Base-by-base conservation (phyloP, 2,888 invertebrate genomes). In the Tetropium fuscum region DNA sequence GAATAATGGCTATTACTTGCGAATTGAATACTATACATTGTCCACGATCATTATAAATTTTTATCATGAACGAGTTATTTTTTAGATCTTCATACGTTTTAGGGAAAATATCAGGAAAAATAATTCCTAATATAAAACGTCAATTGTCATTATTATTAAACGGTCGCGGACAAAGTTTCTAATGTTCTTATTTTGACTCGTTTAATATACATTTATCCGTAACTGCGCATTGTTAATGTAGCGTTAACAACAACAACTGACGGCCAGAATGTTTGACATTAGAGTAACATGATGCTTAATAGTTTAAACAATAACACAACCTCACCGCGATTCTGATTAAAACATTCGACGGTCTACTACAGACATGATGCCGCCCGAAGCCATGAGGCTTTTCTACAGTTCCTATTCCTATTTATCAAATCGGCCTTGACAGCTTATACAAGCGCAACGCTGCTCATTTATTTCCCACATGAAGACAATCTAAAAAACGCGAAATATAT, bases 351-450 rank as follows among this genome's bases (percentile, higher is more conserved):
- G 43, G 32, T 53, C 44, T 44, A 63, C 63, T 53, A 63, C 56
- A 63, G 63, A 63, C 63, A 36, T 44, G 38, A 53, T 58, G 63
- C 47, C 63, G 58, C 63, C 59, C 36, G 19, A 40, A 59, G 53
- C 56, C 53, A 56, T 54, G 53, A 55, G 58, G 19, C 47, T 19
- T 19, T 43, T 47, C 53, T 55, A 36, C 51, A 55, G 58, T 55
- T 48, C 30, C 47, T 32, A 30, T 45, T 58, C 40, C 55, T 54
- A 56, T 62, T 56, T 38, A 55, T 30, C 53, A 32, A 30, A 32
- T 47, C 16, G 48, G 48, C 48, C 48, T 48, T 48, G 48, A 11
- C 11, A 13, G n/a, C n/a, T n/a, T n/a, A n/a, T n/a, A n/a, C n/a
- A n/a, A n/a, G n/a, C n/a, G n/a, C 13, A 34, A 15, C 36, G 13